These are phyloP conservation scores for Candidula unifasciata DNA, from an alignment of 2,888 invertebrate species.

Conservation along the genomic window DNA sequence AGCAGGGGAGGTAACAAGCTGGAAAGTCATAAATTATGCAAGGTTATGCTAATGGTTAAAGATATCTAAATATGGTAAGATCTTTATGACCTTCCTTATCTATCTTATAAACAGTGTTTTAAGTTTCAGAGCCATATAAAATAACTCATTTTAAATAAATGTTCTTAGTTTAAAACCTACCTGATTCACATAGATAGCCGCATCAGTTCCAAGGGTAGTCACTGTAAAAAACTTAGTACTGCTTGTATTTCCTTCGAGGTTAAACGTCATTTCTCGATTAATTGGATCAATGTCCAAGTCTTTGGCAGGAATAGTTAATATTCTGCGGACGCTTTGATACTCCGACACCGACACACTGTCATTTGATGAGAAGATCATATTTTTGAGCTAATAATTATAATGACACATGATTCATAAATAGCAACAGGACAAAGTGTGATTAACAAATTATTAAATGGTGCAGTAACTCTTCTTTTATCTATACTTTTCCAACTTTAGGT, in stretches of 20 bases:
- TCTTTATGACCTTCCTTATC: too few relatives aligned
- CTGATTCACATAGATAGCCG: slow-evolving; percentile 7
- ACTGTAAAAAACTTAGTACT: slow-evolving; percentile 6
- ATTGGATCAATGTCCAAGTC: slow-evolving; percentile 48
- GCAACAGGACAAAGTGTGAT: too few relatives aligned
- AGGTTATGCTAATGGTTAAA: too few relatives aligned
- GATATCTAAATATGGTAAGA: too few relatives aligned
- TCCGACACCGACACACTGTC: slow-evolving; percentile 48
- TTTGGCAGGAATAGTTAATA: slow-evolving; percentile 38
- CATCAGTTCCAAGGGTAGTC: background rate
- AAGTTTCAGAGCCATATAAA: too few relatives aligned
- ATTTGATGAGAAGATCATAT: background rate
- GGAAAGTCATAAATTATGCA: too few relatives aligned
- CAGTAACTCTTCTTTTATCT: too few relatives aligned
- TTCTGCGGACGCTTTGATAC: background rate
- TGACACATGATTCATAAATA: background rate
- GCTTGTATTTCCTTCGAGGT: background rate
- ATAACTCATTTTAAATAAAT: too few relatives aligned
- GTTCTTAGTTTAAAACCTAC: background rate
- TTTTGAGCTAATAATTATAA: background rate
- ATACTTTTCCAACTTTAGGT: too few relatives aligned
- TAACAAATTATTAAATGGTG: too few relatives aligned
- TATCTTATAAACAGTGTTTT: too few relatives aligned
- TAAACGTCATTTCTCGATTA: slow-evolving; percentile 17
- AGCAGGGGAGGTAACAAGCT: too few relatives aligned